Evolutionary conservation across 2,113 vertebrate genomes (phyloP).

Genomic region (Pachyramphus minor): DNA sequence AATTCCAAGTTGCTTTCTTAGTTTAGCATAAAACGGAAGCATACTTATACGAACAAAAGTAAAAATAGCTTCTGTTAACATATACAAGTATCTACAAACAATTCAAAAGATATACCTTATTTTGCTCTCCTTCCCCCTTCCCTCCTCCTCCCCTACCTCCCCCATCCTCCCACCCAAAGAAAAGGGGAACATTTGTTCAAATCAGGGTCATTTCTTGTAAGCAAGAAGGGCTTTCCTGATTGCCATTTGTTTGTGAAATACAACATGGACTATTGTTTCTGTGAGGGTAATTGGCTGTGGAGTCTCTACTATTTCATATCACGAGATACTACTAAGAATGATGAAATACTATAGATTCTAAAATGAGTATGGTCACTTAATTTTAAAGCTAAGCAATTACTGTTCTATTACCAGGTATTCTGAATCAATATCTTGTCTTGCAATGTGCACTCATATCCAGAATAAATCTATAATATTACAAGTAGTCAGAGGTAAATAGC

Average conservation of each 20-base stretch:
- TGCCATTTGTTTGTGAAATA: neutral
- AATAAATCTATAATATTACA: conserved; percentile 55
- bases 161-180: fast-evolving
- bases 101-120: neutral
- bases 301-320: conserved; percentile 3
- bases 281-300: conserved; percentile 17
- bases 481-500: neutral
- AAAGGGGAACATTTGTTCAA: neutral
- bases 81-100: neutral
- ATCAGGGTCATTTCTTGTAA: neutral
- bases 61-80: neutral
- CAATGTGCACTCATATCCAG: conserved; percentile 13
- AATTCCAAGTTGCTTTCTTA: conserved; percentile 3
- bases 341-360: conserved; percentile 47
- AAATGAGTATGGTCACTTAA: conserved; percentile 57
- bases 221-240: neutral
- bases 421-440: conserved; percentile 59
- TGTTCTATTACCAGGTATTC: conserved; percentile 56
- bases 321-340: conserved; percentile 21
- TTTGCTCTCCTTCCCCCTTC: neutral
- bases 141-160: neutral
- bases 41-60: neutral
- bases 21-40: neutral
- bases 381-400: conserved; percentile 67
- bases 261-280: neutral